Evolutionary conservation across 2,888 invertebrate genomes (phyloP), one percentile per base, ranked within the genome.

Genomic region (Dusona sp.): DNA sequence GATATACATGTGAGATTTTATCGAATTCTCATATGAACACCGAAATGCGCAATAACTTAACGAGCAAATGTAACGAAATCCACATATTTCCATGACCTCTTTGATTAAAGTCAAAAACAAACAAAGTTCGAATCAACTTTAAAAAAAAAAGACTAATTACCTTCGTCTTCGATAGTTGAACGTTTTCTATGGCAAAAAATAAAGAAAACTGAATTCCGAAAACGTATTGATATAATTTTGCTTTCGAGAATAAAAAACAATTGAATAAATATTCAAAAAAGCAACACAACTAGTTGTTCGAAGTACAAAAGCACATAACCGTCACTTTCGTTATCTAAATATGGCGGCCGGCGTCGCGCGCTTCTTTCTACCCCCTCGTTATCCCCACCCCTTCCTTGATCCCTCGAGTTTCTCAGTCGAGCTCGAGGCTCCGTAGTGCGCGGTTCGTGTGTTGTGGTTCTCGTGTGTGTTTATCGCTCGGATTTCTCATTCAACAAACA

Each of bases 341-440:
- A 84, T 83, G 79, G 86, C 86, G 75, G 85, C 84, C 79, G 72
- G 51, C 68, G 54, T 64, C 61, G 74, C 80, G 78, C 61, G 29
- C 45, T 74, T 51, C 33, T 29, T 22, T 9, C 42, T 72, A 67
- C 22, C 70, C 57, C 19, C 51, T 67, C 33, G 78, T 68, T 57
- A 48, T 65, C 79, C 83, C 85, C 57, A 72, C 80, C 80, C 75
- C 79, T 64, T 48, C 75, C 79, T 64, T 48, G 74, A 36, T 29
- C 54, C 51, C 22, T 65, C 65, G 51, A 57, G 54, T 29, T 82
- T 72, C 80, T 89, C 92, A 93, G 93, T 93, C 90, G 92, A 90
- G 91, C 91, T 92, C 90, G 90, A 88, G 86, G 91, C 90, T 89
- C 89, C 90, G 89, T 90, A 89, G 89, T 78, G 89, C 88, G 88